Evolutionary conservation across 2,797 vertebrate species (phyloP), one percentile per base, ranked within the genome.

Genomic region (Holocentrus rufus): DNA sequence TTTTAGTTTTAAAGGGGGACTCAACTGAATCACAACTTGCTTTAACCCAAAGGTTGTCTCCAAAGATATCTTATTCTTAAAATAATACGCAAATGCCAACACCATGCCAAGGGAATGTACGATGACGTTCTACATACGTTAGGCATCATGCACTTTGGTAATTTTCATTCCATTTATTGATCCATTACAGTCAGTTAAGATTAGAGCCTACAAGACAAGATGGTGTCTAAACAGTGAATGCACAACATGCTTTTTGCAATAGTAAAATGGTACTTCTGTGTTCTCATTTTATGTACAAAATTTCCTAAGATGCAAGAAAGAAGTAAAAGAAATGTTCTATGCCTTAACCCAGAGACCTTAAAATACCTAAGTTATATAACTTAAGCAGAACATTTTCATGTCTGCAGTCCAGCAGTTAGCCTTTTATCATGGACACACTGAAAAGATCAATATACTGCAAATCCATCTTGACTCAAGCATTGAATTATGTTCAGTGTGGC

Each of bases 81-180:
- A 61, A 52, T 66, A 72, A 76, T 57, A 62, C 47, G 39, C 42
- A 76, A 74, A 61, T 69, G 63, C 8, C 36, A 55, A 44, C 18
- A 10, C 74, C 42, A 63, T 27, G 25, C 25, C 25, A 47, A 47
- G 3, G 25, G 14, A 49, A 62, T 1, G 50, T 42, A 57, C 53
- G 36, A 27, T 31, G 11, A 55, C 1, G 3, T 76, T 73, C 44
- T 60, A 64, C 67, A 50, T 14, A 68, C 61, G 74, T 59, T 42
- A 85, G 69, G 89, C 88, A 91, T 88, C 72, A 60, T 52, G 90
- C 90, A 92, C 92, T 92, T 92, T 92, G 82, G 68, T 76, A 64
- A 76, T 82, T 69, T 72, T 77, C 79, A 76, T 70, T 74, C 53
- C 42, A 15, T 62, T 14, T 57, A 82, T 67, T 61, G 25, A 27